Base-by-base conservation (phyloP, 2,888 invertebrate species). In the Tortrix viridana region DNA sequence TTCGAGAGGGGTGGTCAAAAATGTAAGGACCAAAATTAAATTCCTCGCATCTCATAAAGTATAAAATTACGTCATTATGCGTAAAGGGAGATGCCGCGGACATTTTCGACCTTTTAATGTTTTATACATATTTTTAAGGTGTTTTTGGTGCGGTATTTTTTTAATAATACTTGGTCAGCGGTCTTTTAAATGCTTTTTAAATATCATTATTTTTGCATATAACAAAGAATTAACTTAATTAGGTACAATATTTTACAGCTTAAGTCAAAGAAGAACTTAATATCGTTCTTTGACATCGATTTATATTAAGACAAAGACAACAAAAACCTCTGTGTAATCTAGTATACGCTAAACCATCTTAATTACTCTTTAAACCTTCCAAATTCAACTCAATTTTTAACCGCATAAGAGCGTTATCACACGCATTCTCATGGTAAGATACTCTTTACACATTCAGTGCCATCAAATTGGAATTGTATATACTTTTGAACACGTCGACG, bases 1-100 rank as follows among this genome's bases (percentile, higher is more conserved):
- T 41, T 19, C 66, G 65, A 23, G 56, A 57, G 62, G 63, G 76
- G 78, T 85, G 87, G 88, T 88, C 88, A 87, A 88, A 88, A 86
- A 85, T 85, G 84, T 84, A 87, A 85, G 81, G 83, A 74, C 77
- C 80, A 77, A 89, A 89, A 89, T 89, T 84, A 89, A 89, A 90
- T 89, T 88, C 88, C 83, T 74, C 71, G 72, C 76, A 74, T 76
- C 78, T 82, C 84, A 84, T 88, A 89, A 87, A 86, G 84, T 90
- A 87, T 90, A 82, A 85, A 82, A 84, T 90, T 89, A 89, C 91
- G 84, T 89, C 87, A 89, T 90, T 89, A 89, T 74, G 69, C 72
- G 65, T 62, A 70, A 71, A 75, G 74, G 76, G 75, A 79, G 67
- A 71, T 69, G 67, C 71, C 69, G 67, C 60, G 69, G 70, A 72